These are phyloP conservation scores for Cyanoliseus patagonus DNA, from an alignment of 2,113 vertebrate genomes.

Conservation along the genomic window DNA sequence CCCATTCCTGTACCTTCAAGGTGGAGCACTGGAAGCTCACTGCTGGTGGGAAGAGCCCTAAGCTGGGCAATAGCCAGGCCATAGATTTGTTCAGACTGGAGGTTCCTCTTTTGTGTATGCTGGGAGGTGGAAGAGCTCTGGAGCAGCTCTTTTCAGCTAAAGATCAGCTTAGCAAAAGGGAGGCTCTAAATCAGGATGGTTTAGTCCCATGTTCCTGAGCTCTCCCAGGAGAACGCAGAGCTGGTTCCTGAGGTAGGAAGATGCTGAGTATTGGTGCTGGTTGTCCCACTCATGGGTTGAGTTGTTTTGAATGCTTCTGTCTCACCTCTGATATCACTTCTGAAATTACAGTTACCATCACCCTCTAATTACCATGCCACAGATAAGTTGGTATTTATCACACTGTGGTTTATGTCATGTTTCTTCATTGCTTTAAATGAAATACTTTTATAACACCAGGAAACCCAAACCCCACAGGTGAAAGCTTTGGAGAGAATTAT, in stretches of 20 bases:
- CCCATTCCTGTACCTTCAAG: neutral
- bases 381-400: neutral
- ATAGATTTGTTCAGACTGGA: neutral
- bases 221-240: neutral
- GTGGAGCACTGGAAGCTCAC: neutral
- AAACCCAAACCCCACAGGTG: neutral
- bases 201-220: neutral
- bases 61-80: fast-evolving
- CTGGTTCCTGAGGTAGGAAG: neutral
- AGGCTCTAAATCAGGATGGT: neutral
- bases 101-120: neutral
- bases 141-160: neutral
- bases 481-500: neutral
- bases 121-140: neutral
- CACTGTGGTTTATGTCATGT: neutral
- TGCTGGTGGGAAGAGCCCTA: fast-evolving
- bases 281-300: neutral
- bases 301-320: neutral
- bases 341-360: neutral
- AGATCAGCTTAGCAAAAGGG: neutral
- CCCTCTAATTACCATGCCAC: neutral
- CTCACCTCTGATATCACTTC: neutral
- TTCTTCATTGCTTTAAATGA: neutral
- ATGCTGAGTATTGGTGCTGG: neutral
- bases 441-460: neutral